Percentiles rank a stretch among this genome's conserved stretches.
Conservation (phyloP, 2,888 invertebrate genomes). For the Catocala fraxini region DNA sequence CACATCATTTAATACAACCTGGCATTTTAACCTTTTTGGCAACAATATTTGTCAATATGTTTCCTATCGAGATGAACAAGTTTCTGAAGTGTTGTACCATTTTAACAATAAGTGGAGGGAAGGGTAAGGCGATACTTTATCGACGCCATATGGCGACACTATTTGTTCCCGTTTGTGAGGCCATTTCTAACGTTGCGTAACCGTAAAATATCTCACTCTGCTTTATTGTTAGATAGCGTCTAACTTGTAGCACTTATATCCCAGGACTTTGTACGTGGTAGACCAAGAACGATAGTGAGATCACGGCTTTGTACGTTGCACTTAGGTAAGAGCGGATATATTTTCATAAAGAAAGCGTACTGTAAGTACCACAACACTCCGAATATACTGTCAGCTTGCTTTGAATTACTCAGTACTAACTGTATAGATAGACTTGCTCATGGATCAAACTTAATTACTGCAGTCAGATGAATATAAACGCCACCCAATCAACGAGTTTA, state of each 20-base stretch:
- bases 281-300: too few relatives aligned
- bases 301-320: too few relatives aligned
- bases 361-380: too few relatives aligned
- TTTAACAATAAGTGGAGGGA: constrained; percentile 1
- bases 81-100: constrained; percentile 3
- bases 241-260: too few relatives aligned
- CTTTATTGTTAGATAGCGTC: too few relatives aligned
- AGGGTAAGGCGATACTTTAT: constrained; percentile 3
- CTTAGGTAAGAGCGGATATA: too few relatives aligned
- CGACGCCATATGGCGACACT: background rate
- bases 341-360: too few relatives aligned
- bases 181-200: background rate
- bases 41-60: constrained; percentile 3
- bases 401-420: too few relatives aligned
- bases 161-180: background rate
- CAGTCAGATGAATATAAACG: background rate
- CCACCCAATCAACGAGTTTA: constrained; percentile 7
- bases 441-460: background rate
- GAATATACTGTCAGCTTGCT: too few relatives aligned
- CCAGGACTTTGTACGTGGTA: too few relatives aligned
- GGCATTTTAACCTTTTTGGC: background rate
- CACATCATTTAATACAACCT: background rate
- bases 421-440: too few relatives aligned
- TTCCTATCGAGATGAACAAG: background rate
- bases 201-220: background rate